phyloP scores from a whole-genome alignment of 1,140 invertebrate genomes.

The Atta texana region DNA sequence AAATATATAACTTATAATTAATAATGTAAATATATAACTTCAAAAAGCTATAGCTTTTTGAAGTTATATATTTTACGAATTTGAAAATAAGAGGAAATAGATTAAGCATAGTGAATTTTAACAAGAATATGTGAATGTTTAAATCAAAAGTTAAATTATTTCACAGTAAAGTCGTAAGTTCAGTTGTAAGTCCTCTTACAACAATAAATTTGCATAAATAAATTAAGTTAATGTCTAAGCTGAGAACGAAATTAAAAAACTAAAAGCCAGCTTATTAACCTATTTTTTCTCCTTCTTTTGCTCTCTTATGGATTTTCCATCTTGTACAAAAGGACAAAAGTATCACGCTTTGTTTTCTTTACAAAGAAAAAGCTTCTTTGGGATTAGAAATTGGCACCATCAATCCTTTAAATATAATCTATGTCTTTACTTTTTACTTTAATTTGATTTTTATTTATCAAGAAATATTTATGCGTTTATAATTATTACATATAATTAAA shows the following conservation, averaged over 20 bases:
- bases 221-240: background rate
- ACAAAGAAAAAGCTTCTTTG: no score
- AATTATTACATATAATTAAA: slow-evolving; percentile 5
- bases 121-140: background rate
- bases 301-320: no score
- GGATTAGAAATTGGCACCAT: no score
- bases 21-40: no score
- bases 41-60: background rate
- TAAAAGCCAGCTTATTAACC: background rate
- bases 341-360: no score
- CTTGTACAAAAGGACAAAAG: no score
- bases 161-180: background rate
- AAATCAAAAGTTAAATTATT: background rate
- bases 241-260: background rate
- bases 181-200: background rate
- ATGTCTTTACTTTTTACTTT: background rate
- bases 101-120: background rate
- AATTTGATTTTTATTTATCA: background rate
- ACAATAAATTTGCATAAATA: slow-evolving; percentile 2
- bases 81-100: slow-evolving; percentile 27
- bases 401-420: background rate
- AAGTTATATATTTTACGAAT: background rate
- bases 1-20: no score
- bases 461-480: background rate
- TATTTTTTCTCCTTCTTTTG: no score